These are phyloP conservation scores for Chelonus formosanus DNA, from an alignment of 2,888 invertebrate genomes.

Conservation along the genomic window DNA sequence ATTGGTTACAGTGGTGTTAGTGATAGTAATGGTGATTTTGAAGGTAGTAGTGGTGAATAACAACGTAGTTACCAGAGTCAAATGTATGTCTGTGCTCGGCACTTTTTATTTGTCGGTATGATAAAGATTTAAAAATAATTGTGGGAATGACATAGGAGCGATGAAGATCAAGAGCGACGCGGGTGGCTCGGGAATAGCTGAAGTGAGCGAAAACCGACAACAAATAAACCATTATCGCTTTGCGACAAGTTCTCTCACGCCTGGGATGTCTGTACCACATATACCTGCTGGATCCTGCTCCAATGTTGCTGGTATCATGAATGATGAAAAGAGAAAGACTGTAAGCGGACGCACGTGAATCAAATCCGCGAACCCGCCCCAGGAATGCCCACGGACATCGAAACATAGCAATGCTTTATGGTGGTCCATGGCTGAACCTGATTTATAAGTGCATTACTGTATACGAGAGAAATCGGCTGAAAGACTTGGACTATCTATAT, in stretches of 20 bases:
- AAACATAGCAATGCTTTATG: slow-evolving; percentile 66
- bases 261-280: slow-evolving; percentile 39
- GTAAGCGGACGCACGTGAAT: slow-evolving; percentile 60
- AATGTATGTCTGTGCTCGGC: slow-evolving; percentile 3
- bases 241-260: slow-evolving; percentile 64
- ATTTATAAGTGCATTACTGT: slow-evolving; percentile 66
- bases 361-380: slow-evolving; percentile 62
- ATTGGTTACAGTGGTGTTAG: slow-evolving; percentile 11
- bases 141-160: slow-evolving; percentile 32
- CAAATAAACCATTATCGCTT: slow-evolving; percentile 65
- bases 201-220: slow-evolving; percentile 45
- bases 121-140: slow-evolving; percentile 18
- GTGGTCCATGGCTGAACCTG: slow-evolving; percentile 65
- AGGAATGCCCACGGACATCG: slow-evolving; percentile 65
- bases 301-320: slow-evolving; percentile 31
- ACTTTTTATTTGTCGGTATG: slow-evolving; percentile 2
- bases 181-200: slow-evolving; percentile 24
- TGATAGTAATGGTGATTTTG: not conserved
- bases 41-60: too few relatives aligned
- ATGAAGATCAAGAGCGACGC: slow-evolving; percentile 41
- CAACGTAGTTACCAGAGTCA: too few relatives aligned
- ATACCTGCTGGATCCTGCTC: slow-evolving; percentile 13
- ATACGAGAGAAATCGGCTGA: slow-evolving; percentile 45
- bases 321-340: slow-evolving; percentile 35
- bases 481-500: slow-evolving; percentile 46